phyloP scores from a whole-genome alignment of 2,888 invertebrate species.

The Pyrrhosoma nymphula region DNA sequence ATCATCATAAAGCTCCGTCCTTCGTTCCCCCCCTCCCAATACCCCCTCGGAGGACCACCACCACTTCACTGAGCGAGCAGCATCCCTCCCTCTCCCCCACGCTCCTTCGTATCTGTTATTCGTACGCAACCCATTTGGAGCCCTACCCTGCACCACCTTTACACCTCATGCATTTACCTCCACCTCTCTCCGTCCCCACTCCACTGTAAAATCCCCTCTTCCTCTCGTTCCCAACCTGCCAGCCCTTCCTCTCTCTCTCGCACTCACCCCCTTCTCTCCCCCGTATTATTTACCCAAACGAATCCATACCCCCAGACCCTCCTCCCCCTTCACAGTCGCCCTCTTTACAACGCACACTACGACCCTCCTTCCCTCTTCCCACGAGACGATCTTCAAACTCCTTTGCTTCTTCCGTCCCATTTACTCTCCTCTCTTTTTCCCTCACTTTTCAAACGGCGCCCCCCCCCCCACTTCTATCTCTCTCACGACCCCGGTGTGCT shows the following conservation, averaged over 20 bases:
- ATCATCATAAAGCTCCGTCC: neutral
- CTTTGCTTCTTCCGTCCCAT: conserved; percentile 63
- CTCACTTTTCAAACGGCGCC: neutral
- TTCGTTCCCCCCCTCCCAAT: neutral
- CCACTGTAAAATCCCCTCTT: neutral
- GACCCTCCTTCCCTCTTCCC: neutral
- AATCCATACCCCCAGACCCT: neutral
- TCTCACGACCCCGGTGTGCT: conserved; percentile 47
- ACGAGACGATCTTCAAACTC: neutral
- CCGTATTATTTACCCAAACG: neutral
- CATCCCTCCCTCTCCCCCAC: neutral
- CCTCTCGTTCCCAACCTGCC: neutral
- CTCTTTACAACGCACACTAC: too few relatives aligned
- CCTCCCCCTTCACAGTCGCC: neutral
- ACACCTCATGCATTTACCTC: neutral
- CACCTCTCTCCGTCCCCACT: neutral
- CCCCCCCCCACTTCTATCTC: neutral
- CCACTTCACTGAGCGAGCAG: too few relatives aligned
- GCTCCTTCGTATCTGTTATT: neutral
- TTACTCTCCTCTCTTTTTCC: conserved; percentile 41
- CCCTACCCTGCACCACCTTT: neutral
- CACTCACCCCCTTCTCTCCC: neutral
- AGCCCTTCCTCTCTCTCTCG: too few relatives aligned
- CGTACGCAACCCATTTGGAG: neutral
- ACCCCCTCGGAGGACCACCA: neutral